These are phyloP conservation scores for Riparia riparia DNA, from an alignment of 2,113 vertebrate genomes.

Conservation along the genomic window DNA sequence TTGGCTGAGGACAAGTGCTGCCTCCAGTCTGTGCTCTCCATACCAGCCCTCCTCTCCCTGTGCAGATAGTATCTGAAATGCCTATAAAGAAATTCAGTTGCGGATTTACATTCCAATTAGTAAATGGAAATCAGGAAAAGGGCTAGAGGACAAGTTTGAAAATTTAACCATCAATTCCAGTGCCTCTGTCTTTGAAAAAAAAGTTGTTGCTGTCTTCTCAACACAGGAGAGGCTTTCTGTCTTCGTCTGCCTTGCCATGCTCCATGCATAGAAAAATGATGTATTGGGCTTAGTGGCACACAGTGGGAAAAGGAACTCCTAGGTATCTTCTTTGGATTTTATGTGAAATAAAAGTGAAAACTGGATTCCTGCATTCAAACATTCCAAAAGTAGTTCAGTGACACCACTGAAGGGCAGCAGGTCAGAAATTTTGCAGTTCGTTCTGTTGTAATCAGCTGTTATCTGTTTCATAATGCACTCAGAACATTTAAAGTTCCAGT, in stretches of 20 bases:
- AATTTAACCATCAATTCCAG: neutral
- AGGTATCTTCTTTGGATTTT: neutral
- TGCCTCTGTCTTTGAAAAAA: neutral
- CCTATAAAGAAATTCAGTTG: neutral
- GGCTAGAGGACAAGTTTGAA: neutral
- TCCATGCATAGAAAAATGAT: neutral
- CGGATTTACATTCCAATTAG: neutral
- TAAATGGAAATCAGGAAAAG: neutral
- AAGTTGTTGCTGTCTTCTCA: neutral
- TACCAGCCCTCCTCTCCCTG: rapidly evolving
- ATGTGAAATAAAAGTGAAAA: neutral
- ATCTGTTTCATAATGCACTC: neutral
- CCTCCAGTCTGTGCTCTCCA: rapidly evolving
- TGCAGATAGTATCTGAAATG: neutral
- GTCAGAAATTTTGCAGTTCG: neutral
- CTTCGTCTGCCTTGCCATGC: neutral
- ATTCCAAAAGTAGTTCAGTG: neutral
- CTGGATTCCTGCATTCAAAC: neutral
- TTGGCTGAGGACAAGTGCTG: neutral
- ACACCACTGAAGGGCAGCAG: neutral
- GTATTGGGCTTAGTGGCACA: neutral
- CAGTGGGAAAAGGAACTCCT: neutral
- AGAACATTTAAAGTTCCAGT: neutral
- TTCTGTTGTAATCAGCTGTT: neutral
- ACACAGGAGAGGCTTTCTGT: neutral